Evolutionary conservation across 2,888 invertebrate species (phyloP), one percentile per base, ranked within the genome.

Genomic region (Rutpela maculata): DNA sequence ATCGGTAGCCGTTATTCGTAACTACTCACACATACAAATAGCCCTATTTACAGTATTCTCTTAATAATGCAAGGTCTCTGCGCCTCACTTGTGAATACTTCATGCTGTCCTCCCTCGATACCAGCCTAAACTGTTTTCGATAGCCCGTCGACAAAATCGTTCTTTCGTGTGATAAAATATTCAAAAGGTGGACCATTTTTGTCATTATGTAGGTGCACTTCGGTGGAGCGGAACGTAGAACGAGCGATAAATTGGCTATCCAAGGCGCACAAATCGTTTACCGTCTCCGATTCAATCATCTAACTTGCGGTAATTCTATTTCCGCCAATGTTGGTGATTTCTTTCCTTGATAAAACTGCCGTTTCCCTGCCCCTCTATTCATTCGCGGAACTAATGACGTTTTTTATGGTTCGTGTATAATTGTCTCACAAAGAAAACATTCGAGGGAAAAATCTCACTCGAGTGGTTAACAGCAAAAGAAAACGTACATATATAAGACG

Each of bases 221-320:
- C 76, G 71, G 56, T 56, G 75, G 72, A 71, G 59, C 78, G 80
- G 80, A 82, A 84, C 82, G 79, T 77, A 83, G 82, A 83, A 83
- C 84, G 80, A 83, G 80, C 83, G 82, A 80, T 81, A 85, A 86
- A 85, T 86, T 86, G 85, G 84, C 85, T 78, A 84, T 85, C 81
- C 80, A 81, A 83, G 80, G 82, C 82, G 80, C 79, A 82, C 81
- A 83, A 82, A 81, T 84, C 83, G 83, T 83, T 85, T 83, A 84
- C 83, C 80, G 82, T 77, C 83, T 81, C 67, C 81, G 82, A 84
- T 84, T 82, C 83, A 84, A 85, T 86, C 84, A 85, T 79, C 80
- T 80, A 83, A 84, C 81, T 84, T 83, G 84, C 82, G 81, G 84
- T 86, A 86, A 86, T 86, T 86, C 83, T 79, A 85, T 86, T 86